Base-by-base conservation (phyloP, 1,140 invertebrate genomes). In the Magallana gigas region DNA sequence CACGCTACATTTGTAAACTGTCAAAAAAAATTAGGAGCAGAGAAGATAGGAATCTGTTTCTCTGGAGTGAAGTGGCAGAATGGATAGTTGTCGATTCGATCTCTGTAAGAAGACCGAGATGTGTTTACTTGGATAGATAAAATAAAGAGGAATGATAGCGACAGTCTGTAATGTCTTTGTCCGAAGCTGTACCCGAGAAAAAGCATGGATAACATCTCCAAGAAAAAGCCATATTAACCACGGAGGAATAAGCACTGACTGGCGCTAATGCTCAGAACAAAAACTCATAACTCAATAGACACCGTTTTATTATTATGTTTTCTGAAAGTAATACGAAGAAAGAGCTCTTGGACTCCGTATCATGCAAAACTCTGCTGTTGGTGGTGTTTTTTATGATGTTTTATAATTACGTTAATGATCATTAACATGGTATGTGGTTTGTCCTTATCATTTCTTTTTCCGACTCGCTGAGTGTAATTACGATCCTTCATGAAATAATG, bases 1-100 rank as follows among this genome's bases (percentile, higher is more conserved):
- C 68, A 76, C 68, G 68, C 68, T 76, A 76, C 68, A 76, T 76
- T 76, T 76, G 68, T 76, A 76, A 76, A 23, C 68, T 76, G 68
- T 76, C 68, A 76, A 29, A 76, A 76, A 76, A 76, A 76, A 48
- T 48, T 76, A 76, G 36, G 18, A 36, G 5, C 36, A 18, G 2
- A 29, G 23, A 23, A 76, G 68, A 76, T 76, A 76, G 1, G 68
- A 76, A 76, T 76, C 68, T 76, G 23, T 29, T 23, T 76, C 68
- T 76, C 68, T 23, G 8, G 68, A 76, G 68, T 76, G 36, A 18
- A 76, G 23, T 29, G 23, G 68, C 68, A 12, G 68, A 76, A 76
- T 36, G 36, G 68, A 76, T 76, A 29, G 23, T 76, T 76, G 68
- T 29, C 11, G 23, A 48, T 48, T 48, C 36, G 36, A 29, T 29